Percentiles rank a stretch among this genome's conserved stretches.
Conservation (phyloP, 2,888 invertebrate species). For the Agrilus biguttatus region DNA sequence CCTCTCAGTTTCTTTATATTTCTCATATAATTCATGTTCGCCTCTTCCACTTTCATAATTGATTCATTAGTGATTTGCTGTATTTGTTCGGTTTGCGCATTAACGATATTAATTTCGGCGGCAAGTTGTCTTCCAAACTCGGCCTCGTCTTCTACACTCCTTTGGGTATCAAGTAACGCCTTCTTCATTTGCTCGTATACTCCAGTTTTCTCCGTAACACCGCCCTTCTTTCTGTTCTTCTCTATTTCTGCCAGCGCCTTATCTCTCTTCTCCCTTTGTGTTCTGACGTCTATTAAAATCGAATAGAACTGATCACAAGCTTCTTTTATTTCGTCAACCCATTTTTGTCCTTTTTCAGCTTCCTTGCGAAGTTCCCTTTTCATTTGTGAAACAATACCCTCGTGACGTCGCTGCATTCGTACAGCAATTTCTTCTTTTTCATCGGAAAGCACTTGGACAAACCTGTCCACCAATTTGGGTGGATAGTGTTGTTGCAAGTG, state of each 20-base stretch:
- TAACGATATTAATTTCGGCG: slow-evolving; percentile 25
- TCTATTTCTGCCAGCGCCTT: slow-evolving; percentile 13
- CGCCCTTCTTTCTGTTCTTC: slow-evolving; percentile 15
- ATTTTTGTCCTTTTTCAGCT: slow-evolving; percentile 20
- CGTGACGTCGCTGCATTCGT: slow-evolving; percentile 26
- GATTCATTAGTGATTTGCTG: slow-evolving; percentile 24
- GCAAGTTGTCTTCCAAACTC: slow-evolving; percentile 24
- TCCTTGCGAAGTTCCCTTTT: slow-evolving; percentile 26
- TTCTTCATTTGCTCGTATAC: slow-evolving; percentile 25
- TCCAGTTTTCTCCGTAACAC: slow-evolving; percentile 19
- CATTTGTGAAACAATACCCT: slow-evolving; percentile 27
- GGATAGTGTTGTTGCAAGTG: slow-evolving; percentile 22
- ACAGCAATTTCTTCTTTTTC: slow-evolving; percentile 27
- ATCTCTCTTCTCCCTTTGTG: slow-evolving; percentile 15
- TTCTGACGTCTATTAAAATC: slow-evolving; percentile 18
- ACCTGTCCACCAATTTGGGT: slow-evolving; percentile 21
- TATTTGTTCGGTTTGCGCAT: slow-evolving; percentile 22
- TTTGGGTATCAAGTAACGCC: slow-evolving; percentile 25
- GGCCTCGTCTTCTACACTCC: slow-evolving; percentile 27
- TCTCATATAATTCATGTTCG: slow-evolving; percentile 25
- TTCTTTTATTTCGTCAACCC: slow-evolving; percentile 18
- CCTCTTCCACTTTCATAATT: slow-evolving; percentile 23
- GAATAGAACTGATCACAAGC: slow-evolving; percentile 15
- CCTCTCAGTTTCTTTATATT: slow-evolving; percentile 23
- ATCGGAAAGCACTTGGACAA: slow-evolving; percentile 21